These are phyloP conservation scores for Meteorus cinctellus DNA, from an alignment of 2,888 invertebrate species.

Conservation along the genomic window DNA sequence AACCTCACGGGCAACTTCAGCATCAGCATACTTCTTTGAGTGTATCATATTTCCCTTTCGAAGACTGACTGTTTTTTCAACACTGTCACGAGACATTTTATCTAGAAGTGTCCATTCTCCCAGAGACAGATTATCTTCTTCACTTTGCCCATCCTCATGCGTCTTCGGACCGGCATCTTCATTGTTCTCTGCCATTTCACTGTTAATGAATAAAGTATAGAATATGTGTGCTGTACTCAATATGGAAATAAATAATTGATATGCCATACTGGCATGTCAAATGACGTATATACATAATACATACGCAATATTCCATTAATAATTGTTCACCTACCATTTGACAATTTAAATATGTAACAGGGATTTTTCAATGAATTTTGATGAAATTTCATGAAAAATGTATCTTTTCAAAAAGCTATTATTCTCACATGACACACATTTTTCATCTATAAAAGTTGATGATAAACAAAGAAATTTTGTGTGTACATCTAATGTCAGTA, in stretches of 20 bases:
- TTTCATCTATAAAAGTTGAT: too few relatives aligned
- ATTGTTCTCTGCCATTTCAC: slow-evolving; percentile 2
- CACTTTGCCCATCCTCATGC: not conserved
- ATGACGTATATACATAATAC: not conserved
- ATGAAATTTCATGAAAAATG: too few relatives aligned
- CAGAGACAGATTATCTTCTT: not conserved
- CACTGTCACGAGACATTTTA: slow-evolving; percentile 34
- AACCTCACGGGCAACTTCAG: slow-evolving; percentile 50
- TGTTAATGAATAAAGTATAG: not conserved
- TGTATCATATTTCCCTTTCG: slow-evolving; percentile 35
- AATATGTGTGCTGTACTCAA: not conserved
- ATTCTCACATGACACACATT: too few relatives aligned
- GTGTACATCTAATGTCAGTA: too few relatives aligned
- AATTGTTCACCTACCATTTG: not conserved
- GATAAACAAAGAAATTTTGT: too few relatives aligned
- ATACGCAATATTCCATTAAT: not conserved
- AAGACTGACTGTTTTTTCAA: slow-evolving; percentile 28
- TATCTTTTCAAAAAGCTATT: too few relatives aligned
- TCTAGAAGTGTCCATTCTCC: slow-evolving; percentile 17
- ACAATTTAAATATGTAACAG: not conserved
- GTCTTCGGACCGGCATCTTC: not conserved
- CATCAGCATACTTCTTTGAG: slow-evolving; percentile 30
- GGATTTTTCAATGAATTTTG: too few relatives aligned
- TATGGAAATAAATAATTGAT: too few relatives aligned
- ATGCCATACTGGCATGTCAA: not conserved